Percentiles rank a stretch among this genome's conserved stretches.
phyloP scores from a whole-genome alignment of 2,113 vertebrate species.

The Cryptotis parvus region DNA sequence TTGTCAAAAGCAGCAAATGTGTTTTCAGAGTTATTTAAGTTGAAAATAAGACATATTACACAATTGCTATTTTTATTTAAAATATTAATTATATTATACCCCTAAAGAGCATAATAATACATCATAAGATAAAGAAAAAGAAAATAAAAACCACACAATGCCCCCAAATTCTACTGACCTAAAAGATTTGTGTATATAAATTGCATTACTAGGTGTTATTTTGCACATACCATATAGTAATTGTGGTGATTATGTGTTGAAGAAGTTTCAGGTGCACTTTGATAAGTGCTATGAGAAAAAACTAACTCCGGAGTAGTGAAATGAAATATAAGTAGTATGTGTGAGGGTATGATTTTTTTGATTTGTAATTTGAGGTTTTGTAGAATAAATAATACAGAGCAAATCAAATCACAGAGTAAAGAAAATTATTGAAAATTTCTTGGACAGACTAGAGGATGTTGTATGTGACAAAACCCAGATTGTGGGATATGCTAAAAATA shows the following conservation, averaged over 20 bases:
- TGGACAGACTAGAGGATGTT: background rate
- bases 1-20: constrained; percentile 82
- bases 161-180: background rate
- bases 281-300: background rate
- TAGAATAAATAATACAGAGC: background rate
- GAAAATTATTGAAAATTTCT: background rate
- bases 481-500: constrained; percentile 25
- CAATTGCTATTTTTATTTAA: constrained; percentile 50
- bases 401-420: background rate
- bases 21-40: constrained; percentile 60
- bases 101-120: background rate
- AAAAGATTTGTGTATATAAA: background rate
- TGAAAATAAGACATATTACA: constrained; percentile 35
- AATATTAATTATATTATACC: constrained; percentile 50
- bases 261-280: background rate
- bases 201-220: background rate
- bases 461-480: background rate
- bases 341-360: background rate
- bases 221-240: background rate
- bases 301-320: background rate
- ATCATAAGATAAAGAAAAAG: background rate
- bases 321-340: background rate
- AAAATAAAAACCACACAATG: background rate
- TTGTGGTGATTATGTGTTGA: background rate
- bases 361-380: background rate